Evolutionary conservation across 2,888 invertebrate species (phyloP), one percentile per base, ranked within the genome.

Genomic region (Isoperla grammatica): DNA sequence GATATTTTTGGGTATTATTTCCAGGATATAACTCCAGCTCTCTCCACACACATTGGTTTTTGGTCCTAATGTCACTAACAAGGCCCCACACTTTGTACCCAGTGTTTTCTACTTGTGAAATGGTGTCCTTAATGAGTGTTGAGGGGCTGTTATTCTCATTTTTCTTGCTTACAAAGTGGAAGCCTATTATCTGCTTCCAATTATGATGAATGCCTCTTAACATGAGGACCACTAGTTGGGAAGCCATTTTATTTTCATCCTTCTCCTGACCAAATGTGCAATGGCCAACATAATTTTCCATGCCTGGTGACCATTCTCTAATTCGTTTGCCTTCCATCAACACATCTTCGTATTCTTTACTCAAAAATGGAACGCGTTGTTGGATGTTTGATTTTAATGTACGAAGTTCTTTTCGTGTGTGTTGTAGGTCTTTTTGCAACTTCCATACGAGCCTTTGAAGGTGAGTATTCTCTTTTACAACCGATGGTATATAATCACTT

Each of bases 111-210:
- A 56, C 56, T 42, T 17, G 19, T 42, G 17, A 1, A 3, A 56
- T 1, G n/a, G 42, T 8, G 23, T 56, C 56, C 15, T 40, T n/a
- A 42, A 56, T 13, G 12, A 56, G 40, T 1, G 1, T 3, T 3
- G 11, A 17, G 1, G 20, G 17, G 9, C 40, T 13, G 35, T 54
- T 39, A 8, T n/a, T 17, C 13, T 15, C 22, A 2, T 20, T 42
- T 1, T 11, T 11, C 19, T 56, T 56, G 9, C 15, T 40, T 1
- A 43, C n/a, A 12, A 40, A 2, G 42, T 42, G 56, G 20, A 22
- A 56, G 2, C 56, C 56, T 1, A 56, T 56, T 1, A 56, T 42
- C 20, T 56, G 43, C n/a, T 56, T 56, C 56, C 56, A 56, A 19
- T 56, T 56, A 1, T n/a, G 15, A 12, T 40, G 37, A 13, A 40